Conservation (phyloP, 2,888 invertebrate genomes). For the Gandaritis pyraliata region DNA sequence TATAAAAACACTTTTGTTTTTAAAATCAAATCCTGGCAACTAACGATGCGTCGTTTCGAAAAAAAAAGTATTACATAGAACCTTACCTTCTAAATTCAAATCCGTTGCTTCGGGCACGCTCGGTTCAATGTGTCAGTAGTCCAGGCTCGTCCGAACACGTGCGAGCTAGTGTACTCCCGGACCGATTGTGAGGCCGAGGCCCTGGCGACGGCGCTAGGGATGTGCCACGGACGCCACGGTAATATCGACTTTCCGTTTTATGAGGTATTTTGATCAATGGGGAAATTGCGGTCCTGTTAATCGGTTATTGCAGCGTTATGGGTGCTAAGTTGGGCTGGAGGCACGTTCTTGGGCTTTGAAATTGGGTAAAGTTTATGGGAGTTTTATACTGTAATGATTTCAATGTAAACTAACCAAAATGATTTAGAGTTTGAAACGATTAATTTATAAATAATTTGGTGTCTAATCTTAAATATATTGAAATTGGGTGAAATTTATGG, state of each 20-base stretch:
- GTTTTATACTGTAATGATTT: neutral
- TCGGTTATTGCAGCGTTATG: conserved; percentile 22
- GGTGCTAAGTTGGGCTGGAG: conserved; percentile 9
- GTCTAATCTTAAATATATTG: too few relatives aligned
- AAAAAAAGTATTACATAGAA: neutral
- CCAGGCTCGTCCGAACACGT: conserved; percentile 51
- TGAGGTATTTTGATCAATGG: conserved; percentile 27
- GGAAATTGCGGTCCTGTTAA: conserved; percentile 28
- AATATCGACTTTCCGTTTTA: conserved; percentile 34
- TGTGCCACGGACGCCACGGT: conserved; percentile 32
- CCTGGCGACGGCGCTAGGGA: conserved; percentile 42
- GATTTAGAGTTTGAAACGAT: too few relatives aligned
- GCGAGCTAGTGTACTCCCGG: conserved; percentile 54
- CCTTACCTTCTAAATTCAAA: conserved; percentile 54
- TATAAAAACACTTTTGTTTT: neutral
- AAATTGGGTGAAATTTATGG: neutral
- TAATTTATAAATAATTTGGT: too few relatives aligned
- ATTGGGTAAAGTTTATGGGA: neutral
- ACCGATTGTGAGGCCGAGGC: conserved; percentile 56
- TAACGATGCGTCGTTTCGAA: neutral
- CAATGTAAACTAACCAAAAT: neutral
- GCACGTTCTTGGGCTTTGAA: conserved; percentile 17
- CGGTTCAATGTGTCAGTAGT: conserved; percentile 42
- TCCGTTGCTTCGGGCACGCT: conserved; percentile 48
- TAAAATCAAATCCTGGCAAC: conserved; percentile 4